Evolutionary conservation across 2,113 vertebrate genomes (phyloP), one percentile per base, ranked within the genome.

Genomic region (Leucopsar rothschildi): DNA sequence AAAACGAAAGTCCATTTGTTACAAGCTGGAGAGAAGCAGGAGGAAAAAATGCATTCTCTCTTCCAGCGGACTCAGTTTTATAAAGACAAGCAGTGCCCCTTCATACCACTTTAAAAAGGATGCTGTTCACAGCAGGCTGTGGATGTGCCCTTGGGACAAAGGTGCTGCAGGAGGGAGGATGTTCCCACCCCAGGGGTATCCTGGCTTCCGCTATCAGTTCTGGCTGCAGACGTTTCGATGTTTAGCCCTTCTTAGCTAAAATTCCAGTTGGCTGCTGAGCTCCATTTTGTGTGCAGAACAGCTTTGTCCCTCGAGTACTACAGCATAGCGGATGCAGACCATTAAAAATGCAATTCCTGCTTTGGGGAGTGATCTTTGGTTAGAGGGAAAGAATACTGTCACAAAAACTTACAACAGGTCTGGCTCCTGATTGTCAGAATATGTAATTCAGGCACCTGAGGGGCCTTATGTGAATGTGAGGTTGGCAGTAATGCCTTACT

Each of bases 181-280:
- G n/a, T 24, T 21, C 10, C 33, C 2, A 9, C 15, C 4, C 35
- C 57, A 10, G 23, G 14, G 7, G 3, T n/a, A 1, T 56, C 50
- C n/a, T 21, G 42, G 6, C 29, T 63, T 35, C 14, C 4, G 1
- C 20, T 23, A 0, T 12, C 0, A 5, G 23, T 70, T 50, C 29
- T 63, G 61, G 25, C 10, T 60, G 71, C 19, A 37, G 22, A 5
- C 16, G 13, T 76, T 86, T 19, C 20, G 28, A 5, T 28, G 8
- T 63, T 71, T 12, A 39, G 25, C 12, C 2, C 6, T 8, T 37
- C 49, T 22, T 17, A 22, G 39, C 61, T 82, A 23, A 66, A 85
- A 66, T 33, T 73, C 22, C 39, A 31, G 15, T 16, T 57, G 33
- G 23, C 76, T 80, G 9, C 49, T 42, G 53, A 61, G 21, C 29